Base-by-base conservation (phyloP, 92 coral and sea anemone species). In the Pocillopora grandis region DNA sequence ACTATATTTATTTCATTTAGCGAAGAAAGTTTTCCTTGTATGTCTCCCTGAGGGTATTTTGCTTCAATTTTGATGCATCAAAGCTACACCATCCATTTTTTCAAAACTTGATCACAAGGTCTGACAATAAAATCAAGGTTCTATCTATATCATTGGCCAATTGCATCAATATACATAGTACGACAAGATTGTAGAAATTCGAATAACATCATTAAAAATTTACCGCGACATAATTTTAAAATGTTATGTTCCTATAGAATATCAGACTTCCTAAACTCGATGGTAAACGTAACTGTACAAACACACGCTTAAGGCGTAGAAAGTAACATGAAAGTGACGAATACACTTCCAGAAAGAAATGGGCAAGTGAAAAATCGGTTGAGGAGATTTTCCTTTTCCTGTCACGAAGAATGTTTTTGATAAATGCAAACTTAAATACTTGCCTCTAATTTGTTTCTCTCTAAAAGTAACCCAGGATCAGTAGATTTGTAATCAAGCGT, bases 391-490 rank as follows among this genome's bases (percentile, higher is more conserved):
- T 37, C 21, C 37, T 16, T 82, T 72, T 80, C 56, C 66, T 67
- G 81, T 85, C 79, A 72, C 62, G 75, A 56, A 31, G 20, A 58
- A 66, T 2, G 48, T 16, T 21, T 70, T 74, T 49, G n/a, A 67
- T 48, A 64, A 35, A 36, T 56, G 69, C 37, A 37, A 62, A 72
- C 10, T 37, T 72, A 13, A 36, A 74, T 23, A 76, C 90, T 80
- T 92, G 87, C 99, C 96, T 97, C 90, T 74, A 90, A 73, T 75
- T 89, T 90, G 59, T 87, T 85, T 18, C 91, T 92, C 76, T 86
- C 84, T 61, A 84, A 68, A 61, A 94, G 90, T 11, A 92, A 77
- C 48, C 94, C 91, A 1, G 97, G 92, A 55, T 94, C 94, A 58
- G 89, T 75, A 20, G 89, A 89, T 15, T 57, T 82, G 84, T 91